Evolutionary conservation across 2,888 invertebrate species (phyloP).

Genomic region (Drosophila monieri): DNA sequence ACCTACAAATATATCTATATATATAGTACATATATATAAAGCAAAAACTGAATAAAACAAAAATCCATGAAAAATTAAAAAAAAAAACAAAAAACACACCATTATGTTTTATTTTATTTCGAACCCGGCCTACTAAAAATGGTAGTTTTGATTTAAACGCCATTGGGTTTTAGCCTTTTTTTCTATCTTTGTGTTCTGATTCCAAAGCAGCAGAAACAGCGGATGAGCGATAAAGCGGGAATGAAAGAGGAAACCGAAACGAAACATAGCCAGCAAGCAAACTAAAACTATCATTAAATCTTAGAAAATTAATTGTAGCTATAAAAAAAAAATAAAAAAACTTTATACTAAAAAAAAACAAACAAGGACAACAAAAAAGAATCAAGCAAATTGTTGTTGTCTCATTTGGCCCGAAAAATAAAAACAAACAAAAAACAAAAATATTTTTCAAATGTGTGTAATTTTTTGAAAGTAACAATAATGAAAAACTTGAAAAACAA

Average conservation of each 20-base stretch:
- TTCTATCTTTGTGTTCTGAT: constrained; percentile 2
- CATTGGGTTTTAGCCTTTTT: not conserved
- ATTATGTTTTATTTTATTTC: constrained; percentile 20
- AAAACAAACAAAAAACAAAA: constrained; percentile 44
- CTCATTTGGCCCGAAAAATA: constrained; percentile 38
- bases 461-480: constrained; percentile 77
- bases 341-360: constrained; percentile 55
- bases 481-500: constrained; percentile 33
- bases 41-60: constrained; percentile 65
- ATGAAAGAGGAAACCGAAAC: constrained; percentile 35
- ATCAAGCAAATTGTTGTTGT: constrained; percentile 36
- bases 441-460: constrained; percentile 80
- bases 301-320: constrained; percentile 71
- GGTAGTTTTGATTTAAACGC: not conserved
- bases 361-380: constrained; percentile 16
- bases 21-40: constrained; percentile 60
- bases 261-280: constrained; percentile 50
- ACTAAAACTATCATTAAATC: constrained; percentile 65
- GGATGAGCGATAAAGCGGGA: constrained; percentile 13
- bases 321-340: constrained; percentile 36
- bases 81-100: constrained; percentile 53
- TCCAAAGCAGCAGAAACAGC: constrained; percentile 13
- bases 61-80: constrained; percentile 46
- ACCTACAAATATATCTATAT: constrained; percentile 22
- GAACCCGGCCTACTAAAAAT: not conserved